Evolutionary conservation across 2,797 vertebrate species (phyloP).

Genomic region (Macrochelys suwanniensis): DNA sequence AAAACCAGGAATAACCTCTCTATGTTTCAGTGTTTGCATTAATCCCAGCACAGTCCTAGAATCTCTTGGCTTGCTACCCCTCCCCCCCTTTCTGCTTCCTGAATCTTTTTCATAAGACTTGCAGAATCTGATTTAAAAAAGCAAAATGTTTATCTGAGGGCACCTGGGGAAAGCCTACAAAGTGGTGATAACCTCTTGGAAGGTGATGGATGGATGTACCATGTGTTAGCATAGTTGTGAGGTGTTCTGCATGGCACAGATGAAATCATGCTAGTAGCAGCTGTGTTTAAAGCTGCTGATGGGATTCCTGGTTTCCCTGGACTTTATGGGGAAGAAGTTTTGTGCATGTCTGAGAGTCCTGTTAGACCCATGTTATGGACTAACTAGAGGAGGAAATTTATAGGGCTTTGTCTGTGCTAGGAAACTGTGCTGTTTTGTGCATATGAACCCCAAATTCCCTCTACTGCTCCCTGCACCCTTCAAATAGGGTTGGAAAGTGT

Average conservation of each 20-base stretch:
- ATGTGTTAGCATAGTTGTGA: accelerated
- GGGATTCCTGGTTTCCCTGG: background rate
- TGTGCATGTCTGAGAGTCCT: background rate
- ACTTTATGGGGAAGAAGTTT: background rate
- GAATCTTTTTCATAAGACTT: background rate
- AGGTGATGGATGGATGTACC: background rate
- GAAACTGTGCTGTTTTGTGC: background rate
- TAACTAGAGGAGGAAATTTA: background rate
- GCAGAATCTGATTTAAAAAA: background rate
- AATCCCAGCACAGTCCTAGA: background rate
- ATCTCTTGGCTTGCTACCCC: background rate
- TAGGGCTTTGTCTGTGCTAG: background rate
- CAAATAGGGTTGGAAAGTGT: background rate
- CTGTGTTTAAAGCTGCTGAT: accelerated
- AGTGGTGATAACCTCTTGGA: background rate
- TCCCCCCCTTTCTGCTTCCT: background rate
- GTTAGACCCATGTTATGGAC: background rate
- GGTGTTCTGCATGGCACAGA: background rate
- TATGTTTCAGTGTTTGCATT: background rate
- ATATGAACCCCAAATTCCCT: background rate
- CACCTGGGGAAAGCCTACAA: accelerated
- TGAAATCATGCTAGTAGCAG: background rate
- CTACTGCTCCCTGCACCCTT: background rate
- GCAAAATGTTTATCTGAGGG: accelerated
- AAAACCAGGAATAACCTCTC: background rate